Percentiles rank a stretch among this genome's conserved stretches.
phyloP scores from a whole-genome alignment of 2,888 invertebrate genomes.

The Cheilosia vernalis region DNA sequence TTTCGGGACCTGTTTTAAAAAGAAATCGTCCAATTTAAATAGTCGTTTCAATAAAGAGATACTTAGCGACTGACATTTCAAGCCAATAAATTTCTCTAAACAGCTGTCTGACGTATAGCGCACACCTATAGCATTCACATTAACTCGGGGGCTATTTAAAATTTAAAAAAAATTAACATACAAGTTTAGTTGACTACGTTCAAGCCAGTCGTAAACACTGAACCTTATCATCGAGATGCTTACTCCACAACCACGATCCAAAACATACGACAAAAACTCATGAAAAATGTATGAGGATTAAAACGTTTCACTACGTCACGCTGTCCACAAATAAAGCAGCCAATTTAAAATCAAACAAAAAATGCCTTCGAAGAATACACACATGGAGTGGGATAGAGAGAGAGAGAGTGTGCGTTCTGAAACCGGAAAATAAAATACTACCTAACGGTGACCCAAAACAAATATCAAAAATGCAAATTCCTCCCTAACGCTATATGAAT shows the following conservation, averaged over 20 bases:
- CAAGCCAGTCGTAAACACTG: slow-evolving; percentile 48
- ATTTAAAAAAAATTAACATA: slow-evolving; percentile 10
- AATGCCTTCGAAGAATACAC: slow-evolving; percentile 19
- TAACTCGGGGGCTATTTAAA: slow-evolving; percentile 36
- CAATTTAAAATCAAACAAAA: slow-evolving; percentile 29
- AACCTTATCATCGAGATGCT: slow-evolving; percentile 44
- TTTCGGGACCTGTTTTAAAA: too few species aligned
- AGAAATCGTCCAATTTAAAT: too few species aligned
- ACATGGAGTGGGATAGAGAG: neutral
- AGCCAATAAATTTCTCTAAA: too few species aligned
- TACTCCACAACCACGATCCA: slow-evolving; percentile 12
- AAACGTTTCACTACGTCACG: neutral
- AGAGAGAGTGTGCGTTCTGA: neutral
- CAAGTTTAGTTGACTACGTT: slow-evolving; percentile 12
- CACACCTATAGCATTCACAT: slow-evolving; percentile 17
- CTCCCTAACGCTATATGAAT: slow-evolving; percentile 63
- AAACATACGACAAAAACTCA: neutral
- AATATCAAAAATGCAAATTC: slow-evolving; percentile 64
- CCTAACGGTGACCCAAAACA: neutral
- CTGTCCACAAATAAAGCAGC: neutral
- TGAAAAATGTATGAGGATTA: slow-evolving; percentile 5
- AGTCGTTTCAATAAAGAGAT: too few species aligned
- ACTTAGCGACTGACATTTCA: too few species aligned
- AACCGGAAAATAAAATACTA: slow-evolving; percentile 23
- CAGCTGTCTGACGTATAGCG: neutral